Percentiles rank a stretch among this genome's conserved stretches.
These are phyloP conservation scores for Beris chalybata DNA, from an alignment of 2,888 invertebrate species.

Conservation along the genomic window DNA sequence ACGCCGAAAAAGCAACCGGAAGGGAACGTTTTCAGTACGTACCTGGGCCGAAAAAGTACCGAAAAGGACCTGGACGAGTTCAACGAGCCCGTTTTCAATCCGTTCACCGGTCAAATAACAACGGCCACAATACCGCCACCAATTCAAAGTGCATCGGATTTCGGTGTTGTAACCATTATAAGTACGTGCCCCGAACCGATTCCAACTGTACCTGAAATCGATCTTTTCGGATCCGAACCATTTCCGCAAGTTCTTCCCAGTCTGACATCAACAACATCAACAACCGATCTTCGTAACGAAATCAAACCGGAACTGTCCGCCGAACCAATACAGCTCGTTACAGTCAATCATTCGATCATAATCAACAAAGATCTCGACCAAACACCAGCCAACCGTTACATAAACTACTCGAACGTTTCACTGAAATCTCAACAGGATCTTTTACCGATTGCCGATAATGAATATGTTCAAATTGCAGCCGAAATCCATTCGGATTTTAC, in stretches of 20 bases:
- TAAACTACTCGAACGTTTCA: slow-evolving; percentile 41
- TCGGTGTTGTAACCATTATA: slow-evolving; percentile 48
- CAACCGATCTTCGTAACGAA: slow-evolving; percentile 24
- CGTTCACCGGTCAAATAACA: slow-evolving; percentile 43
- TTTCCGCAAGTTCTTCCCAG: slow-evolving; percentile 54
- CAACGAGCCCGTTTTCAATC: slow-evolving; percentile 55
- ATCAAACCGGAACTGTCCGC: slow-evolving; percentile 12
- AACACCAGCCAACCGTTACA: slow-evolving; percentile 35
- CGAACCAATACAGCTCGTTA: slow-evolving; percentile 48
- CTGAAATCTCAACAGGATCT: slow-evolving; percentile 44
- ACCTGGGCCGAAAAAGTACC: slow-evolving; percentile 31
- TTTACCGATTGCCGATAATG: slow-evolving; percentile 54
- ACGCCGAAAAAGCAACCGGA: slow-evolving; percentile 47
- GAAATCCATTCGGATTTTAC: slow-evolving; percentile 53
- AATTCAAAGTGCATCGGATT: slow-evolving; percentile 47
- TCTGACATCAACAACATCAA: slow-evolving; percentile 1
- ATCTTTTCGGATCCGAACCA: slow-evolving; percentile 55
- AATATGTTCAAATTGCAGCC: slow-evolving; percentile 52
- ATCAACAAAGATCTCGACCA: slow-evolving; percentile 54
- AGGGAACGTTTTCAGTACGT: slow-evolving; percentile 18
- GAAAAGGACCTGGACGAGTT: slow-evolving; percentile 49
- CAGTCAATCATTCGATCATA: slow-evolving; percentile 55
- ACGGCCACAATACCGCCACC: slow-evolving; percentile 16
- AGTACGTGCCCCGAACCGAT: slow-evolving; percentile 31
- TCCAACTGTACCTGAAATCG: slow-evolving; percentile 41